Evolutionary conservation across 2,888 invertebrate genomes (phyloP).

Genomic region (Coenonympha glycerion): DNA sequence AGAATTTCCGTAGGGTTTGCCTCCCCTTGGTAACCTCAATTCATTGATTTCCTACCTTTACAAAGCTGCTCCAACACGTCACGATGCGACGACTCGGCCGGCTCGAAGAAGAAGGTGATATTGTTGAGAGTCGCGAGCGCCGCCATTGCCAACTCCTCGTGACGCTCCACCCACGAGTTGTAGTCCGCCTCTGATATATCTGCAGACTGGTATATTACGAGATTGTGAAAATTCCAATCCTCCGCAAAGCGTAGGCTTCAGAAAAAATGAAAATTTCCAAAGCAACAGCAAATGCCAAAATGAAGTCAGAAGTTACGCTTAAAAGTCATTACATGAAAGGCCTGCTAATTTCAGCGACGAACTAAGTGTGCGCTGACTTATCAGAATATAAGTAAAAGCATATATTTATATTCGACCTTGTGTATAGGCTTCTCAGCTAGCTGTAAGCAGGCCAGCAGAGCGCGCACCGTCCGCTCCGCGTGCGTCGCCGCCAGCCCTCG

Average conservation of each 20-base stretch:
- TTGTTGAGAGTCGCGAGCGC: conserved; percentile 89
- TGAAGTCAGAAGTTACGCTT: too few relatives aligned
- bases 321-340: too few relatives aligned
- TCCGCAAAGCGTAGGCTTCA: too few relatives aligned
- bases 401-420: not conserved
- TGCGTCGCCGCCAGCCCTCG: conserved; percentile 73
- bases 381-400: too few relatives aligned
- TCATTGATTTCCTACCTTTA: conserved; percentile 41
- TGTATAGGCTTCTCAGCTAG: conserved; percentile 41
- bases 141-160: conserved; percentile 85
- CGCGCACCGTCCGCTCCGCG: conserved; percentile 57
- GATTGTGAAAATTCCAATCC: too few relatives aligned
- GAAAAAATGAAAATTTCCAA: too few relatives aligned
- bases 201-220: conserved; percentile 3
- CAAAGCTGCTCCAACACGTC: conserved; percentile 86
- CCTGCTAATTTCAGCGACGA: too few relatives aligned
- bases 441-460: conserved; percentile 52
- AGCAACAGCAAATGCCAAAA: too few relatives aligned
- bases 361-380: too few relatives aligned
- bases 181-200: conserved; percentile 32
- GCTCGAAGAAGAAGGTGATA: conserved; percentile 83
- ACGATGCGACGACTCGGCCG: conserved; percentile 69
- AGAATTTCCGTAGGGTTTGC: too few relatives aligned
- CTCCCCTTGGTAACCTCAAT: not conserved
- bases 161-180: conserved; percentile 42